These are phyloP conservation scores for Salmo trutta DNA, from an alignment of 2,797 vertebrate species.

Conservation along the genomic window DNA sequence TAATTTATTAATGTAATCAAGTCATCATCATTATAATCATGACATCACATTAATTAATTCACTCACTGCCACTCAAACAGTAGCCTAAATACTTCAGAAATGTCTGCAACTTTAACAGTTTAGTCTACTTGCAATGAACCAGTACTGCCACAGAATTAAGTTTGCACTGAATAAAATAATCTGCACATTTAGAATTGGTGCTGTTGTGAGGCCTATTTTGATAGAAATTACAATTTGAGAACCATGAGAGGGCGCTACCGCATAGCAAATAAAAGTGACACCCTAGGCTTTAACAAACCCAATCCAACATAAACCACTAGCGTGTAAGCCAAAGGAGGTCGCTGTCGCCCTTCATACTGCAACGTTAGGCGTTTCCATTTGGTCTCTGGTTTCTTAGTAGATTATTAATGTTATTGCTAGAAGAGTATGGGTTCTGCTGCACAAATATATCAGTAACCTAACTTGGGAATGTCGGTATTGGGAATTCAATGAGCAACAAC, in stretches of 20 bases:
- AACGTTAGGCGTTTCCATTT: constrained; percentile 33
- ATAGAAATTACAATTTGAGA: too few relatives aligned
- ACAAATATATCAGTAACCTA: not conserved
- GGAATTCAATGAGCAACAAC: not conserved
- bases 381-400: not conserved
- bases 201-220: too few relatives aligned
- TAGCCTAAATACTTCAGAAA: not conserved
- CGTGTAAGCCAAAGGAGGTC: constrained; percentile 2
- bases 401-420: not conserved
- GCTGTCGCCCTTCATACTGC: constrained; percentile 9
- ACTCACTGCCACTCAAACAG: not conserved
- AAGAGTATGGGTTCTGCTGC: not conserved
- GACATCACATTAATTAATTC: not conserved
- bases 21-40: not conserved
- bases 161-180: too few relatives aligned
- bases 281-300: not conserved
- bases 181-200: too few relatives aligned
- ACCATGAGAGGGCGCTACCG: not conserved
- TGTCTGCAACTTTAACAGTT: not conserved
- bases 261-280: not conserved
- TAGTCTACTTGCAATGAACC: not conserved
- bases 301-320: not conserved
- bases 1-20: not conserved
- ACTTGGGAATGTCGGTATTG: not conserved
- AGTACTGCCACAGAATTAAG: not conserved